Conservation (phyloP, 2,888 invertebrate species). For the Saturnia japonica region DNA sequence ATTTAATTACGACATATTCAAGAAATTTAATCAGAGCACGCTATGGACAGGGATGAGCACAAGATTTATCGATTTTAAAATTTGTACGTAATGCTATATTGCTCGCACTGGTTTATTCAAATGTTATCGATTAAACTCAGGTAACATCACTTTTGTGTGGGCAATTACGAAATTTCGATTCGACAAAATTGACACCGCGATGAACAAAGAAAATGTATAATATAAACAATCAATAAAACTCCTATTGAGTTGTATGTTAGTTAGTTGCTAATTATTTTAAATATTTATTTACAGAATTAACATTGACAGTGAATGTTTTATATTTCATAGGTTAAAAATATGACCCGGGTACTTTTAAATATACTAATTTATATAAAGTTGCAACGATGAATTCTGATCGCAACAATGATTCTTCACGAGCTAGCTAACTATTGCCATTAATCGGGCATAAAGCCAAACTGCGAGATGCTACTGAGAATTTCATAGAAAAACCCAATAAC, state of each 20-base stretch:
- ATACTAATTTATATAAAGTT: background rate
- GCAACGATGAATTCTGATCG: no score
- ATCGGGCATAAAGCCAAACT: no score
- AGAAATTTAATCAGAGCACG: background rate
- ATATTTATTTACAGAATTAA: no score
- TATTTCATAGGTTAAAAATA: background rate
- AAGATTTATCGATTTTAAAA: background rate
- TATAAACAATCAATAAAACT: background rate
- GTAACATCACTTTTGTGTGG: background rate
- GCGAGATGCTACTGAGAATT: no score
- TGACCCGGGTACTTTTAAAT: background rate
- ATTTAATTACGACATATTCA: background rate
- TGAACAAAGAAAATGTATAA: background rate
- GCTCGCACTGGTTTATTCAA: background rate
- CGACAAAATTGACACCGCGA: background rate
- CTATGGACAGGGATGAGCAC: background rate
- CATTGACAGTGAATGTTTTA: no score
- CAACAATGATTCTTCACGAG: no score
- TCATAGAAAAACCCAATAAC: no score
- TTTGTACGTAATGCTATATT: background rate
- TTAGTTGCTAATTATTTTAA: background rate
- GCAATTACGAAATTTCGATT: background rate
- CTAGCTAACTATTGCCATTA: no score
- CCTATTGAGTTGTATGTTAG: background rate
- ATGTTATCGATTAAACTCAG: background rate